Evolutionary conservation across 2,797 vertebrate species (phyloP).

Genomic region (Chaenodraco wilsoni): DNA sequence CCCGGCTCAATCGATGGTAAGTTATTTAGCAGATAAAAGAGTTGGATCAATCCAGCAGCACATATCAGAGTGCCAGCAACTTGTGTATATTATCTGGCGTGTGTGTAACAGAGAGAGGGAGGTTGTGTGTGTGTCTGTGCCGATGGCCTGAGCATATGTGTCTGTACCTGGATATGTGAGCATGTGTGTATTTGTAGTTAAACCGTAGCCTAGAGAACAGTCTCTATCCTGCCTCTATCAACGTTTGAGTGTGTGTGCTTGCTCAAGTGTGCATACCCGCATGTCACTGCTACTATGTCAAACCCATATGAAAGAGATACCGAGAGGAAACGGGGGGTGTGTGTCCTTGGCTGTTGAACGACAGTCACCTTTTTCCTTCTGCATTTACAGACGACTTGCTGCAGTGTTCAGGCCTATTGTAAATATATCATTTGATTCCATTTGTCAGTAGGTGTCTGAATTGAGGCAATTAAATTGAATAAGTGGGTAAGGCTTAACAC

Average conservation of each 20-base stretch:
- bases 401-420: constrained; percentile 58
- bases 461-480: constrained; percentile 46
- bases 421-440: constrained; percentile 69
- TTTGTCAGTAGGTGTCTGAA: constrained; percentile 53
- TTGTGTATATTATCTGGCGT: constrained; percentile 70
- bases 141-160: constrained; percentile 46
- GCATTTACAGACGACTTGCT: constrained; percentile 35
- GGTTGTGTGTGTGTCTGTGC: constrained; percentile 38
- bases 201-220: constrained; percentile 16
- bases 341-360: constrained; percentile 63
- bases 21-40: constrained; percentile 86
- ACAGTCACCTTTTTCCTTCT: constrained; percentile 59
- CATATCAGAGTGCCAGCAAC: constrained; percentile 77
- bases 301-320: constrained; percentile 40
- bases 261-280: constrained; percentile 28
- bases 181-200: constrained; percentile 43
- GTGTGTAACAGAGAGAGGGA: constrained; percentile 31
- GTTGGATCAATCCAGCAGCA: constrained; percentile 80
- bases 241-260: constrained; percentile 1
- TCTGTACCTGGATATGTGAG: constrained; percentile 43
- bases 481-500: constrained; percentile 43
- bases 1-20: constrained; percentile 79
- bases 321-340: constrained; percentile 44
- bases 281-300: constrained; percentile 46
- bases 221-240: neutral